These are phyloP conservation scores for Drosophila jambulina DNA, from an alignment of 1,140 invertebrate species.

Conservation along the genomic window DNA sequence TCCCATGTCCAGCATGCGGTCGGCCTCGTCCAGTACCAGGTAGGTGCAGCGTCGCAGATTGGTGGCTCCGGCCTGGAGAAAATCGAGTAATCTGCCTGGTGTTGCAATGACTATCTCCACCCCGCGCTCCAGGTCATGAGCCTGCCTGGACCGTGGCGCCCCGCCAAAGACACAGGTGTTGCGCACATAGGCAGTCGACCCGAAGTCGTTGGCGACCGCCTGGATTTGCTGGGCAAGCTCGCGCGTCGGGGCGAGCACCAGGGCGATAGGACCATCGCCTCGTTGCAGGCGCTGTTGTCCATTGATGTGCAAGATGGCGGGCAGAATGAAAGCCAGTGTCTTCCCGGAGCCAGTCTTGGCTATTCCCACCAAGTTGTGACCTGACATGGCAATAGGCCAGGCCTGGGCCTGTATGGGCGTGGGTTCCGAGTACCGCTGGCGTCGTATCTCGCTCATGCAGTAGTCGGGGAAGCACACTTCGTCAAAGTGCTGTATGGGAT, in stretches of 20 bases:
- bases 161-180: slow-evolving; percentile 98
- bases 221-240: slow-evolving; percentile 99
- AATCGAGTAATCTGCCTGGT: slow-evolving; percentile 97
- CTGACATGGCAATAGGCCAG: slow-evolving; percentile 96
- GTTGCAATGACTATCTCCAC: slow-evolving; percentile 96
- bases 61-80: slow-evolving; percentile 94
- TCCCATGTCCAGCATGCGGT: slow-evolving; percentile 99
- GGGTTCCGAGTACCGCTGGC: slow-evolving; percentile 90
- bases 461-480: slow-evolving; percentile 93
- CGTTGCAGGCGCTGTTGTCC: slow-evolving; percentile 92
- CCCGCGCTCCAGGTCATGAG: slow-evolving; percentile 93
- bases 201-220: slow-evolving; percentile 97
- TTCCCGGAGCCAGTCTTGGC: slow-evolving; percentile 97
- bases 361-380: slow-evolving; percentile 95
- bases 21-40: slow-evolving; percentile 98
- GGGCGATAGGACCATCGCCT: slow-evolving; percentile 94
- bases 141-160: slow-evolving; percentile 94
- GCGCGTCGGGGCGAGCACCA: slow-evolving; percentile 97
- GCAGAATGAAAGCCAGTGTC: slow-evolving; percentile 92
- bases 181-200: slow-evolving; percentile 91
- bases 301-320: slow-evolving; percentile 96
- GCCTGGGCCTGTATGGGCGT: slow-evolving; percentile 95
- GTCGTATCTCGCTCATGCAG: slow-evolving; percentile 88
- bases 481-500: slow-evolving; percentile 92
- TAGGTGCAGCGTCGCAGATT: slow-evolving; percentile 95